Percentiles rank a stretch among this genome's conserved stretches.
Conservation (phyloP, 2,888 invertebrate genomes). For the Mechanitis mazaeus region DNA sequence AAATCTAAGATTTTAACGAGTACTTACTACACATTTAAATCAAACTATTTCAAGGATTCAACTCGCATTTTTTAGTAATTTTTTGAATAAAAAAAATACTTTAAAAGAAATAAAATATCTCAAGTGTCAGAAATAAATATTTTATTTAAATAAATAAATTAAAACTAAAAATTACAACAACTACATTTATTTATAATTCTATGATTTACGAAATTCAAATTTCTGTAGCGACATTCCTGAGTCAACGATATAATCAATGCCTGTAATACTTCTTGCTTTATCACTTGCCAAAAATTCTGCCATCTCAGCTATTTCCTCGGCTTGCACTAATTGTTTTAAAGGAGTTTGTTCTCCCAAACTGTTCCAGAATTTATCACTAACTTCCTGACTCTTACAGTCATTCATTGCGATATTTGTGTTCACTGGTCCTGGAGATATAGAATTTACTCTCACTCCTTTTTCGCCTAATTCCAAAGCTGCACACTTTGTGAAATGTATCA, state of each 20-base stretch:
- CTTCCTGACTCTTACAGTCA: neutral
- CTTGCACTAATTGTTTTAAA: neutral
- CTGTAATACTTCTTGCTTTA: neutral
- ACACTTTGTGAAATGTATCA: slow-evolving; percentile 77
- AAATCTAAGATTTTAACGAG: too few species aligned
- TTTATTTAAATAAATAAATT: too few species aligned
- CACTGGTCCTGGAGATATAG: slow-evolving; percentile 57
- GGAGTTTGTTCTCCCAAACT: neutral
- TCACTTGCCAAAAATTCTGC: neutral
- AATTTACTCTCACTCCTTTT: slow-evolving; percentile 80
- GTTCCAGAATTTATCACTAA: neutral
- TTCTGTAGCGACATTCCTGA: neutral
- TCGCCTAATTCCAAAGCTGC: slow-evolving; percentile 71
- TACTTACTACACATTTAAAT: too few species aligned
- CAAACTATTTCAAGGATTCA: too few species aligned
- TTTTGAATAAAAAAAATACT: too few species aligned
- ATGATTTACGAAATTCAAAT: neutral
- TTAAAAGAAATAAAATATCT: too few species aligned
- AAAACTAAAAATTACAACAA: too few species aligned
- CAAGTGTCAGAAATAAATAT: too few species aligned
- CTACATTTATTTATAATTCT: too few species aligned
- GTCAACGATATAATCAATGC: neutral
- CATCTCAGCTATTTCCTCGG: neutral
- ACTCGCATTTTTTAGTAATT: too few species aligned
- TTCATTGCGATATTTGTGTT: neutral